Evolutionary conservation across 2,797 vertebrate species (phyloP).

Genomic region (Galago senegalensis): DNA sequence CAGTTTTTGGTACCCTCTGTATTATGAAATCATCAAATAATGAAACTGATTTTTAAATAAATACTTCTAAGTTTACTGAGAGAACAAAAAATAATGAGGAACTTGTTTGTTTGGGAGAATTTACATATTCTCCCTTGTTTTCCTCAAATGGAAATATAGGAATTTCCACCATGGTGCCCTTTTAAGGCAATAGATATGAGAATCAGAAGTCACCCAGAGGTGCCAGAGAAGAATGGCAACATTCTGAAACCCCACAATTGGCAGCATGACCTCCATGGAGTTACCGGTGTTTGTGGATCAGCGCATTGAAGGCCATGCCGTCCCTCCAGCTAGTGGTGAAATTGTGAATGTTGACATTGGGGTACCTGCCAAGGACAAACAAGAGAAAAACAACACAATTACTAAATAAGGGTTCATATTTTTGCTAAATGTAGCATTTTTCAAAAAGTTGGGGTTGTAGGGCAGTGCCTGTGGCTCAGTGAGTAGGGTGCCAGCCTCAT

Average conservation of each 20-base stretch:
- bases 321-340: conserved; percentile 97
- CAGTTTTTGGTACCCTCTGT: not conserved
- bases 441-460: too few relatives aligned
- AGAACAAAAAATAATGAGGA: not conserved
- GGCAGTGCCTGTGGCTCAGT: too few relatives aligned
- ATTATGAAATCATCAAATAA: not conserved
- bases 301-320: conserved; percentile 97
- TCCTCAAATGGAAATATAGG: conserved; percentile 42
- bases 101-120: conserved; percentile 1
- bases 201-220: not conserved
- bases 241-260: not conserved
- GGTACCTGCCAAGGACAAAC: conserved; percentile 90
- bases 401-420: not conserved
- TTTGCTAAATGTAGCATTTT: conserved; percentile 21
- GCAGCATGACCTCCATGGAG: not conserved
- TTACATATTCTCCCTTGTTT: not conserved
- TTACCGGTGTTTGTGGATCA: conserved; percentile 96
- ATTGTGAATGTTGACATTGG: conserved; percentile 97
- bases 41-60: conserved; percentile 59
- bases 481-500: too few relatives aligned
- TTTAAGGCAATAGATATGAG: not conserved
- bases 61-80: conserved; percentile 68
- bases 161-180: not conserved
- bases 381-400: conserved; percentile 61
- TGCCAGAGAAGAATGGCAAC: not conserved